Percentiles rank a stretch among this genome's conserved stretches.
phyloP scores from a whole-genome alignment of 2,797 vertebrate genomes.

The Dryobates pubescens region DNA sequence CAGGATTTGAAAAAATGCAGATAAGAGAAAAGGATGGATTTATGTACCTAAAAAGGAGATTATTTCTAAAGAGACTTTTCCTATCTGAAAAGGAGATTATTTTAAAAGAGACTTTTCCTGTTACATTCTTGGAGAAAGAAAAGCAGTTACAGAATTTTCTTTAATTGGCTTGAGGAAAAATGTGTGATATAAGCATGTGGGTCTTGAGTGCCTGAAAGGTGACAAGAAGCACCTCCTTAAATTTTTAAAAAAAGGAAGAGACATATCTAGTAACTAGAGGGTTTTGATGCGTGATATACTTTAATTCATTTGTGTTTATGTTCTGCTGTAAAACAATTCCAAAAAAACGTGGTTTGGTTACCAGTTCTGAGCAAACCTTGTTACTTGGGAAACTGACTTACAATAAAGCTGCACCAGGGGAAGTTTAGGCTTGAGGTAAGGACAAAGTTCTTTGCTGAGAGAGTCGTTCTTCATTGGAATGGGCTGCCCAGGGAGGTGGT shows the following conservation, averaged over 20 bases:
- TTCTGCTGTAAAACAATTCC: neutral
- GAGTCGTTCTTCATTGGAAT: no score
- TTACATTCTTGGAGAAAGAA: neutral
- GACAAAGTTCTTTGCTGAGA: no score
- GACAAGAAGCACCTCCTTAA: neutral
- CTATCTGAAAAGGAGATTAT: neutral
- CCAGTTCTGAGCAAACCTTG: neutral
- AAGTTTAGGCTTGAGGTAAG: no score
- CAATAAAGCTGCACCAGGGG: no score
- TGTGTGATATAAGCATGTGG: neutral
- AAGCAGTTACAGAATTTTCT: neutral
- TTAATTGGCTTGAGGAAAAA: neutral
- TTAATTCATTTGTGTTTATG: neutral
- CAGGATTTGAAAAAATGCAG: neutral
- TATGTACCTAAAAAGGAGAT: neutral
- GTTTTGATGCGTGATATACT: neutral
- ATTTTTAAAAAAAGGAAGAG: neutral
- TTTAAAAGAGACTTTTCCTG: neutral
- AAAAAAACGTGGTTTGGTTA: neutral
- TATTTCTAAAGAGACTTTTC: no score
- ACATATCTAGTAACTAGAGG: neutral
- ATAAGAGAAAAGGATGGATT: neutral
- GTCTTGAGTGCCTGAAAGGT: neutral
- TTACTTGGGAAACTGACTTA: neutral
- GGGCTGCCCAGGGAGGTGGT: no score